phyloP scores from a whole-genome alignment of 2,797 vertebrate species.

The Acestrorhynchus altus region DNA sequence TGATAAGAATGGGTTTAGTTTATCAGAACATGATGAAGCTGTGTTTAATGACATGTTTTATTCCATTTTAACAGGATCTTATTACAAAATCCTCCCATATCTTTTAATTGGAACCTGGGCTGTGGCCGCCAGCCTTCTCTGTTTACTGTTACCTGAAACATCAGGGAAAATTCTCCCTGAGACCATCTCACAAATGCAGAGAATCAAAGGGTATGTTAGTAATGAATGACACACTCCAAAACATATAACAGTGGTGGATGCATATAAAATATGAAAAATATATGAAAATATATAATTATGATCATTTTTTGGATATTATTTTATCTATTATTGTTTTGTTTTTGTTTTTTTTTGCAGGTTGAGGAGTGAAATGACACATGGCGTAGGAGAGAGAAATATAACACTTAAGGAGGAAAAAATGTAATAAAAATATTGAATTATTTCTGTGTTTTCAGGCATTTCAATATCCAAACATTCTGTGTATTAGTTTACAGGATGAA shows the following conservation, averaged over 20 bases:
- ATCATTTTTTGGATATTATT: too few species aligned
- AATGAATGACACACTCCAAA: background rate
- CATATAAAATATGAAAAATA: too few species aligned
- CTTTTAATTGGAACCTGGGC: conserved; percentile 75
- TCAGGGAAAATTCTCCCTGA: conserved; percentile 82
- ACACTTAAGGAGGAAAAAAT: background rate
- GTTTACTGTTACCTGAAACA: conserved; percentile 87
- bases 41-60: background rate
- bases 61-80: background rate
- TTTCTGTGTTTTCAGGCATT: background rate
- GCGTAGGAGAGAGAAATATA: background rate
- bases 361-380: background rate
- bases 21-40: too few species aligned
- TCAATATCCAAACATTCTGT: background rate
- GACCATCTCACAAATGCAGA: conserved; percentile 8
- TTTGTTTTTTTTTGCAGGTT: background rate
- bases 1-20: too few species aligned
- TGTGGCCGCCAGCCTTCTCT: conserved; percentile 78
- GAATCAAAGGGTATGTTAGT: background rate
- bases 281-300: too few species aligned
- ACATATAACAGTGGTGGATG: background rate
- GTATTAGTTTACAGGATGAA: background rate
- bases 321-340: background rate
- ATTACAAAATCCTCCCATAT: conserved; percentile 4
- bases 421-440: too few species aligned